Evolutionary conservation across 2,113 vertebrate species (phyloP).

Genomic region (Scytalopus superciliaris): DNA sequence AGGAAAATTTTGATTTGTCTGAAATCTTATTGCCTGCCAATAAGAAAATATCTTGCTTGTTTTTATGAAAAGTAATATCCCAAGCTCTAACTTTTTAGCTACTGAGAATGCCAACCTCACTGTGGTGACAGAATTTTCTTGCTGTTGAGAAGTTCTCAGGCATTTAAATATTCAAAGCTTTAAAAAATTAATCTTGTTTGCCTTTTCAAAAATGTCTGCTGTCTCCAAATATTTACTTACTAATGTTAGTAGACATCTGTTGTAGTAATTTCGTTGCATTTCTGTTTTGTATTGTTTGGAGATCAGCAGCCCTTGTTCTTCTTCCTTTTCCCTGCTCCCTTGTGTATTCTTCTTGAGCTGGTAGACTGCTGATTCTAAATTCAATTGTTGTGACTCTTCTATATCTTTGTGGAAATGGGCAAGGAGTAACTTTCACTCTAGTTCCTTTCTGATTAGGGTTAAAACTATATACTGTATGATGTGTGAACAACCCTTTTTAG

Average conservation of each 20-base stretch:
- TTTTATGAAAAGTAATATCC: neutral
- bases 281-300: neutral
- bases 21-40: neutral
- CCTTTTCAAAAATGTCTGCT: neutral
- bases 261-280: neutral
- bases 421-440: neutral
- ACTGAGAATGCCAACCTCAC: neutral
- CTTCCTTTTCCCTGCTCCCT: neutral
- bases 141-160: neutral
- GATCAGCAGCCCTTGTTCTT: neutral
- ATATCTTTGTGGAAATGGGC: neutral
- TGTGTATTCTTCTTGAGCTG: neutral
- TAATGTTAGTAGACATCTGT: neutral
- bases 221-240: neutral
- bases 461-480: neutral
- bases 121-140: neutral
- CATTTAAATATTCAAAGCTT: neutral
- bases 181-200: neutral
- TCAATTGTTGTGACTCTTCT: neutral
- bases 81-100: neutral
- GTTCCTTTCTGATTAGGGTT: neutral
- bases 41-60: neutral
- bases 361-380: neutral
- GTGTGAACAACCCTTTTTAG: neutral
- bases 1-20: neutral